Conservation (phyloP, 2,113 vertebrate genomes). For the Sander lucioperca region DNA sequence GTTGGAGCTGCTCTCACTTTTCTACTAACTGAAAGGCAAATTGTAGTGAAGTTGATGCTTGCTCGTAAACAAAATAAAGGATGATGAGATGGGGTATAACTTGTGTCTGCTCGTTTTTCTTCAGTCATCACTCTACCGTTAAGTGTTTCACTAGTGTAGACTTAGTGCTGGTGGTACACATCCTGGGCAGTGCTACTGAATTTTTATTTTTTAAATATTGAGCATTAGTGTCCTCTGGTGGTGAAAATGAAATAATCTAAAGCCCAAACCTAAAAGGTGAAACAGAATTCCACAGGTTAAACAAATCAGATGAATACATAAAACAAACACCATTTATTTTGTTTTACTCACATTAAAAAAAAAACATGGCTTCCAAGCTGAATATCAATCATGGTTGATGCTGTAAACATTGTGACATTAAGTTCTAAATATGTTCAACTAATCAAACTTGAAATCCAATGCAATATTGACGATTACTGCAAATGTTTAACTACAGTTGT, state of each 20-base stretch:
- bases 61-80: slow-evolving; percentile 88
- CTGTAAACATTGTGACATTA: slow-evolving; percentile 18
- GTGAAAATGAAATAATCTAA: neutral
- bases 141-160: neutral
- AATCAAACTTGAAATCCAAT: neutral
- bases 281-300: neutral
- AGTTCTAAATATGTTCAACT: neutral
- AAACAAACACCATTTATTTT: neutral
- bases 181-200: neutral
- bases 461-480: neutral
- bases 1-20: slow-evolving; percentile 85
- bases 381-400: neutral
- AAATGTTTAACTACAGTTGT: neutral
- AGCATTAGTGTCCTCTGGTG: slow-evolving; percentile 55
- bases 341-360: slow-evolving; percentile 18
- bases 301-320: neutral
- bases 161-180: slow-evolving; percentile 2
- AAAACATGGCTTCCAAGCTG: neutral
- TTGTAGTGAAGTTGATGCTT: slow-evolving; percentile 87
- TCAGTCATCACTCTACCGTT: neutral
- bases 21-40: slow-evolving; percentile 81
- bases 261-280: neutral
- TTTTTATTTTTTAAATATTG: neutral
- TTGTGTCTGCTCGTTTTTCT: slow-evolving; percentile 36
- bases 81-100: slow-evolving; percentile 79